Evolutionary conservation across 1,140 invertebrate genomes (phyloP).

Genomic region (Aphis gossypii): DNA sequence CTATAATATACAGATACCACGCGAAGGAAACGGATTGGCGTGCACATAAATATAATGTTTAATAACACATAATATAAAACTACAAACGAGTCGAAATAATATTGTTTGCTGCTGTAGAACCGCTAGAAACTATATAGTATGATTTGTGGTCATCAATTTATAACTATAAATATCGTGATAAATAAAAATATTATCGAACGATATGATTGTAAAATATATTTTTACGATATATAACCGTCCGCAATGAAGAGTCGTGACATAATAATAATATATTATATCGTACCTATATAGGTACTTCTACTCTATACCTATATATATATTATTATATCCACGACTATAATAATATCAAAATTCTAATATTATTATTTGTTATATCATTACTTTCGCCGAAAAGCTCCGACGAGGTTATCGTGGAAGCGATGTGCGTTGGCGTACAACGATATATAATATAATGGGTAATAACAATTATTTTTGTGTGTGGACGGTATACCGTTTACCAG

Average conservation of each 20-base stretch:
- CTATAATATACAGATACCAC: background rate
- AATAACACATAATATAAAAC: too few relatives aligned
- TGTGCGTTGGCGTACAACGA: background rate
- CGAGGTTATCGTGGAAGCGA: background rate
- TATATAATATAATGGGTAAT: background rate
- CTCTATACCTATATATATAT: too few relatives aligned
- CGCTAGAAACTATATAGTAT: too few relatives aligned
- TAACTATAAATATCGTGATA: too few relatives aligned
- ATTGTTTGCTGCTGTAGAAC: too few relatives aligned
- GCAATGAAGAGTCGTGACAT: background rate
- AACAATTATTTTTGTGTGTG: background rate
- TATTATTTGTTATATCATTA: slow-evolving; percentile 14
- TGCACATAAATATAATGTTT: too few relatives aligned
- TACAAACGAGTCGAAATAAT: too few relatives aligned
- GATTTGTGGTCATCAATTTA: background rate
- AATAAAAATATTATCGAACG: too few relatives aligned
- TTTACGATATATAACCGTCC: background rate
- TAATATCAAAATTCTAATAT: background rate
- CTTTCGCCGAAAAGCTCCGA: background rate
- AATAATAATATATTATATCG: background rate
- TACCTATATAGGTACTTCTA: background rate
- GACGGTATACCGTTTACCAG: background rate
- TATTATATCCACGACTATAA: background rate
- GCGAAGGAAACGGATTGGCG: background rate
- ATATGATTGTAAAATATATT: background rate